Base-by-base conservation (phyloP, 2,888 invertebrate species). In the Agriopis marginaria region DNA sequence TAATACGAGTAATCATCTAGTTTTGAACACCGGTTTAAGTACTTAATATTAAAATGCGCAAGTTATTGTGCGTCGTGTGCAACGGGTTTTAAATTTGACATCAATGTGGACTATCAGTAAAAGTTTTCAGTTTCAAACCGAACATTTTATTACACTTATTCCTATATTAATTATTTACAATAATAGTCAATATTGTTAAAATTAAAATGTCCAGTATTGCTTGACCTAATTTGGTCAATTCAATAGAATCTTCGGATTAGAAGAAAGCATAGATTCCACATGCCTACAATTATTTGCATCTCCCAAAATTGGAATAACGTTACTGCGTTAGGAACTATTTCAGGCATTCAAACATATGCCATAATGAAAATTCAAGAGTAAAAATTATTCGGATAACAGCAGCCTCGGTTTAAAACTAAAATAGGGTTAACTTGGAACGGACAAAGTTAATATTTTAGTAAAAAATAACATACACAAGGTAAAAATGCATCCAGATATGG, bases 401-500 rank as follows among this genome's bases (percentile, higher is more conserved):
- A 69, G 69, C 61, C 64, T 64, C 69, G 14, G 23, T 11, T 77
- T 66, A 79, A 72, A 83, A 89, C 23, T 89, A 90, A 91, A 90
- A 91, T 88, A 72, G 82, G 79, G 78, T 86, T 87, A 91, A 90
- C 89, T 91, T 90, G 87, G 81, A 82, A 78, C 72, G 77, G 68
- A 81, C 77, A 79, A 90, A 91, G 89, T 90, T 88, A 90, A 86
- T 85, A 89, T 90, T 90, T 90, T 88, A 89, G 90, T 79, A 73
- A 74, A 75, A 69, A 69, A 72, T 58, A 66, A 62, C 64, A 66
- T 68, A 64, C 62, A 39, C 58, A 63, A 61, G 50, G 63, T 67
- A 59, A 66, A 70, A 65, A 63, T 55, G 67, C 49, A 61, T 44
- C 64, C 68, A 55, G 50, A 50, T 12, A n/a, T 12, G 47, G 60